Conservation (phyloP, 2,888 invertebrate genomes). For the Rapana venosa region DNA sequence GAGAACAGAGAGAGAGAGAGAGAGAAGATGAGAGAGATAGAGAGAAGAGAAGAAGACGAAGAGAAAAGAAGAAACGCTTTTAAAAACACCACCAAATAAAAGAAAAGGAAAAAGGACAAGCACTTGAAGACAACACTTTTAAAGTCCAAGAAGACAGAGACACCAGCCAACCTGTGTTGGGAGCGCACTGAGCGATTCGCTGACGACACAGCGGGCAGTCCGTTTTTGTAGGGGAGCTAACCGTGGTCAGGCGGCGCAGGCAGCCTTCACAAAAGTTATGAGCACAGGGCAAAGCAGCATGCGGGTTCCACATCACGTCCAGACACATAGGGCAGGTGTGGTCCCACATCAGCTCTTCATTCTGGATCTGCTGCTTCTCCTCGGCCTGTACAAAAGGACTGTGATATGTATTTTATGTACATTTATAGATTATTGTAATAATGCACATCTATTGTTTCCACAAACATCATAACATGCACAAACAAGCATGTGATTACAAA, state of each 20-base stretch:
- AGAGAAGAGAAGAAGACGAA: too few species aligned
- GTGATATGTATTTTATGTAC: too few species aligned
- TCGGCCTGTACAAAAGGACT: not conserved
- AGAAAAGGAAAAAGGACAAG: not conserved
- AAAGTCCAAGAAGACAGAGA: too few species aligned
- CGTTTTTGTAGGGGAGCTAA: not conserved
- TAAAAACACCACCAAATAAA: not conserved
- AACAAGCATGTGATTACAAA: too few species aligned
- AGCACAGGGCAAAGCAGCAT: constrained; percentile 20
- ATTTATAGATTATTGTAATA: too few species aligned
- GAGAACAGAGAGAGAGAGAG: too few species aligned
- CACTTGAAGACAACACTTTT: not conserved
- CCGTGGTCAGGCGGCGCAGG: constrained; percentile 20
- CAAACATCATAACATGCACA: too few species aligned
- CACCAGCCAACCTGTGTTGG: constrained; percentile 9
- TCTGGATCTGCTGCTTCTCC: not conserved
- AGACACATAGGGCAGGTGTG: constrained; percentile 38
- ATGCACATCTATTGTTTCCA: too few species aligned
- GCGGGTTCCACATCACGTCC: constrained; percentile 35
- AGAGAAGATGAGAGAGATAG: too few species aligned
- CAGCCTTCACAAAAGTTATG: constrained; percentile 34
- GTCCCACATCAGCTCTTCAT: constrained; percentile 24
- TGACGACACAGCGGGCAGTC: constrained; percentile 34
- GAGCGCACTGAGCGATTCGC: constrained; percentile 14
- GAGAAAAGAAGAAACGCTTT: not conserved